These are phyloP conservation scores for Parnassius apollo DNA, from an alignment of 2,888 invertebrate species.

Conservation along the genomic window DNA sequence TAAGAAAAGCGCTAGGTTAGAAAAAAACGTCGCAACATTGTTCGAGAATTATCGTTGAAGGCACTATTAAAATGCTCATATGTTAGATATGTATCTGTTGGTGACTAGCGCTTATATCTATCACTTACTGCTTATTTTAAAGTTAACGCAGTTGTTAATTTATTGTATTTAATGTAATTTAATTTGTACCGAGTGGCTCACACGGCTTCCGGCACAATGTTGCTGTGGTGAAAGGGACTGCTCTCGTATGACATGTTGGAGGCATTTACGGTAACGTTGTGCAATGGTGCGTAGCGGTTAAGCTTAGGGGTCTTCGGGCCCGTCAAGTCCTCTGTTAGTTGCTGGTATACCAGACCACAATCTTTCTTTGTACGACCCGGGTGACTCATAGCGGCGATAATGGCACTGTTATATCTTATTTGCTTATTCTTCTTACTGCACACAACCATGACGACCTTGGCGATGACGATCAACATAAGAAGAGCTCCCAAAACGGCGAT, in stretches of 20 bases:
- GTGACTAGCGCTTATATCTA: slow-evolving; percentile 77
- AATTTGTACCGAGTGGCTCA: slow-evolving; percentile 58
- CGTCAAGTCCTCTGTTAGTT: slow-evolving; percentile 87
- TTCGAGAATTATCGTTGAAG: slow-evolving; percentile 62
- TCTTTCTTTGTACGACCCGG: slow-evolving; percentile 83
- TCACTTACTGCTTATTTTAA: slow-evolving; percentile 74
- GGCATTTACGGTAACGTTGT: slow-evolving; percentile 68
- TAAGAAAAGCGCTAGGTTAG: slow-evolving; percentile 71
- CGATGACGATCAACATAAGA: slow-evolving; percentile 76
- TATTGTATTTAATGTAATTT: slow-evolving; percentile 50
- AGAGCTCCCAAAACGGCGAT: slow-evolving; percentile 81
- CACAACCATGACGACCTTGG: slow-evolving; percentile 71
- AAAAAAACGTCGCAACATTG: slow-evolving; percentile 56
- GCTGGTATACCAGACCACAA: slow-evolving; percentile 88
- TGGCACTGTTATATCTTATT: slow-evolving; percentile 75
- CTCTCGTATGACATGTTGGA: slow-evolving; percentile 81
- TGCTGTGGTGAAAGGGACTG: slow-evolving; percentile 83
- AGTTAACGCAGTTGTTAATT: slow-evolving; percentile 73
- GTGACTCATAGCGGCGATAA: slow-evolving; percentile 78
- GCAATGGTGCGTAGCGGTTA: slow-evolving; percentile 83
- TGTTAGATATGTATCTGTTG: slow-evolving; percentile 56
- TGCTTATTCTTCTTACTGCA: slow-evolving; percentile 62
- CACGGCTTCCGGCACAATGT: slow-evolving; percentile 83
- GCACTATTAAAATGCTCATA: slow-evolving; percentile 53
- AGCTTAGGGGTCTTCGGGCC: slow-evolving; percentile 86